A percentile compares a stretch with the other conserved stretches of the same genome.
Evolutionary conservation across 2,113 vertebrate species (phyloP).

Genomic region (Lichenostomus cassidix): DNA sequence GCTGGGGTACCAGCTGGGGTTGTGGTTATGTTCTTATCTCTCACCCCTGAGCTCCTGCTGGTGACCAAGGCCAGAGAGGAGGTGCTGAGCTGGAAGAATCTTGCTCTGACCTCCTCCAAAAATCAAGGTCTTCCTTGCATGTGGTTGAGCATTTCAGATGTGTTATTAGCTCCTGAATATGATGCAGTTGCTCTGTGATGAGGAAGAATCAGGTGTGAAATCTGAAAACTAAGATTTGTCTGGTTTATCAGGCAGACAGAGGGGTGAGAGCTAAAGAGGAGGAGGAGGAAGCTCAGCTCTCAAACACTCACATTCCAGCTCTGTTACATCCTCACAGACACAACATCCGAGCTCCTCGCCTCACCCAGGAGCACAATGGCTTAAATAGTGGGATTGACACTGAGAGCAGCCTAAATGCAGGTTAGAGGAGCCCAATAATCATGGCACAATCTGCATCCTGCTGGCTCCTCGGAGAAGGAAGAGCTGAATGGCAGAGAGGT

Average conservation of each 20-base stretch:
- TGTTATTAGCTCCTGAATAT: not conserved
- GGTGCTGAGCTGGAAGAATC: not conserved
- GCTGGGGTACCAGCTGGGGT: not conserved
- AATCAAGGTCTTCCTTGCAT: not conserved
- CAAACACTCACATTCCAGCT: not conserved
- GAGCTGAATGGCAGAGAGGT: not conserved
- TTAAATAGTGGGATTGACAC: not conserved
- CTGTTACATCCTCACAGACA: not conserved
- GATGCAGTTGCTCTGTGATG: not conserved
- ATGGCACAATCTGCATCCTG: not conserved
- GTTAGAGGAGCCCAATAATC: not conserved
- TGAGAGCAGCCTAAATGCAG: not conserved
- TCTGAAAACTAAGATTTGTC: not conserved
- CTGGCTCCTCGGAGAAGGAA: not conserved
- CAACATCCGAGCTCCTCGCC: accelerated
- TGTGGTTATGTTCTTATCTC: accelerated
- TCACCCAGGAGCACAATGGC: not conserved
- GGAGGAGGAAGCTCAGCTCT: not conserved
- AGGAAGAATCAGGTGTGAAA: not conserved
- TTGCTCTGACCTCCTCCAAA: not conserved
- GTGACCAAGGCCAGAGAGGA: not conserved
- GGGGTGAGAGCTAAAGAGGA: not conserved
- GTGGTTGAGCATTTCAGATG: not conserved
- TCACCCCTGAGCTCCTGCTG: not conserved
- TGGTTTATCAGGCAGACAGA: not conserved